Evolutionary conservation across 64 coral and sea anemone species (phyloP), one percentile per base, ranked within the genome.

Genomic region (Montipora foliosa): DNA sequence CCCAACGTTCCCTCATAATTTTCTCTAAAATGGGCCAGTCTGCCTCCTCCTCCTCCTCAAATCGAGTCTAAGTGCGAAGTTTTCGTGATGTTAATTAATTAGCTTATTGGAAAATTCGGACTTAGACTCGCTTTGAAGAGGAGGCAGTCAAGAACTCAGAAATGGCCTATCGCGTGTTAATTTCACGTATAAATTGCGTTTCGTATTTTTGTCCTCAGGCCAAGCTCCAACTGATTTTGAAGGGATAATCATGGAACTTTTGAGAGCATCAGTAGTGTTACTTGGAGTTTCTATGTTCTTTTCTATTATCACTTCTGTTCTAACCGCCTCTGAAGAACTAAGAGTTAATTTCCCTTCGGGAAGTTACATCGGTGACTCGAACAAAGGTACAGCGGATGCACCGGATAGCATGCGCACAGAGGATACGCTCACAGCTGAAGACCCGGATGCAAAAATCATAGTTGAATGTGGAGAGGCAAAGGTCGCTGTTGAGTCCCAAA

Each of bases 281-380:
- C 90, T 98, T 20, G 96, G 96, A 15, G 83, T 98, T 3, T 98
- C 96, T 22, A 98, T 98, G 80, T 89, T 98, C 66, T 98, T 98
- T 49, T 98, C 96, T 0, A 95, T 98, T 16, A 95, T 98, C 50
- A 95, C 96, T 22, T 98, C 96, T 15, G 91, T 98, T 37, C 79
- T 98, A 47, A 98, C 91, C 3, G 96, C 93, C 21, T 95, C 96
- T 6, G 96, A 98, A 53, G 96, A 98, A 58, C 79, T 98, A 8
- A 85, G 96, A 46, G 81, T 98, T 25, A 85, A 93, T 73, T 98
- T 98, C 72, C 89, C 96, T 1, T 67, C 88, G 6, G 75, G 58
- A n/a, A 90, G 90, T 57, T 70, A 86, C 46, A 66, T 86, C 60
- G 81, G 37, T 9, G 44, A 15, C 66, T 22, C 45, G 1, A 45